Percentiles rank a stretch among this genome's conserved stretches.
phyloP scores from a whole-genome alignment of 2,797 vertebrate genomes.

The Pseudochromis fuscus region DNA sequence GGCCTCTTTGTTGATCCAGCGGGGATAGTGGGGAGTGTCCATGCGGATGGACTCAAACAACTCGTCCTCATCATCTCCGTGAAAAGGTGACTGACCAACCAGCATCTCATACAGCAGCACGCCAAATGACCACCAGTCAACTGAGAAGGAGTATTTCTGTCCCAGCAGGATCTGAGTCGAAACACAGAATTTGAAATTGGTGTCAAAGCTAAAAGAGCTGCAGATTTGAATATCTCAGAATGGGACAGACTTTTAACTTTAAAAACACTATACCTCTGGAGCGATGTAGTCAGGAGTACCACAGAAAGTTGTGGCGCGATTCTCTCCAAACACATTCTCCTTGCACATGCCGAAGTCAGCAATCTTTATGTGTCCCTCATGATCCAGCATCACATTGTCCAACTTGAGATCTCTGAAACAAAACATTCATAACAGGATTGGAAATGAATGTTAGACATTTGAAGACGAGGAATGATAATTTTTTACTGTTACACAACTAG shows the following conservation, averaged over 20 bases:
- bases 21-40: constrained; percentile 95
- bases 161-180: constrained; percentile 91
- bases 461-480: too few relatives aligned
- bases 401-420: constrained; percentile 85
- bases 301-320: constrained; percentile 95
- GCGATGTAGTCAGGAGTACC: constrained; percentile 99
- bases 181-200: constrained; percentile 10
- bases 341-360: constrained; percentile 99
- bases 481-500: too few relatives aligned
- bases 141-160: constrained; percentile 95
- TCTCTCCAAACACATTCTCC: constrained; percentile 92
- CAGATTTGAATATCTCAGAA: constrained; percentile 10
- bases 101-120: constrained; percentile 99
- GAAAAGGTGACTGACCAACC: constrained; percentile 97
- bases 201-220: not conserved
- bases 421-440: constrained; percentile 25
- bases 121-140: constrained; percentile 99
- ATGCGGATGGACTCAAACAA: constrained; percentile 97
- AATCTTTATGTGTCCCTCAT: constrained; percentile 90
- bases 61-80: constrained; percentile 97
- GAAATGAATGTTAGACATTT: constrained; percentile 10
- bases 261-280: constrained; percentile 88
- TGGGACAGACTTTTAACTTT: not conserved
- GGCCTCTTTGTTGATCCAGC: constrained; percentile 97
- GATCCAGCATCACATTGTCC: constrained; percentile 88